A percentile compares a stretch with the other conserved stretches of the same genome.
phyloP scores from a whole-genome alignment of 2,113 vertebrate genomes.

The Engystomops pustulosus region DNA sequence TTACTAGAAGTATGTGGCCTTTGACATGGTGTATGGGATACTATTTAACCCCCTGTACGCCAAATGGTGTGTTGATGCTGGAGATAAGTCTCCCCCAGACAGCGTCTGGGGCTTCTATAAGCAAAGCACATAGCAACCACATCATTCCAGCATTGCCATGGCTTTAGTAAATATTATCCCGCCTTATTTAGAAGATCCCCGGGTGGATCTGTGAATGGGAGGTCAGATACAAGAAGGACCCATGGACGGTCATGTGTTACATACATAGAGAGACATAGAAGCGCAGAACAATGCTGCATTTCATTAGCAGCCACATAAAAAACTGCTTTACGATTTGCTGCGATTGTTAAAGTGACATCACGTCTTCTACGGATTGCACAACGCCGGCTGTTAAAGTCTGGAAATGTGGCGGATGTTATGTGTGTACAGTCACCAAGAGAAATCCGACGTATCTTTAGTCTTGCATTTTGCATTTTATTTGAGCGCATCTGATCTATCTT shows the following conservation, averaged over 20 bases:
- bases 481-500: too few relatives aligned
- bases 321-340: neutral
- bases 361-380: neutral
- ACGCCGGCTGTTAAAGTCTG: neutral
- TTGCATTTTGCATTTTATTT: too few relatives aligned
- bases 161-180: constrained; percentile 41
- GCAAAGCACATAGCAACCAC: neutral
- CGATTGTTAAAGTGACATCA: constrained; percentile 38
- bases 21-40: constrained; percentile 30
- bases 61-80: neutral
- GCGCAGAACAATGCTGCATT: constrained; percentile 16
- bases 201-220: neutral
- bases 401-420: neutral
- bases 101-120: neutral
- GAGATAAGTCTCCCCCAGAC: neutral
- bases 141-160: constrained; percentile 1
- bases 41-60: constrained; percentile 19
- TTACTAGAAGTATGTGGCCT: constrained; percentile 55
- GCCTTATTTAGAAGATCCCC: neutral
- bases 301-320: constrained; percentile 47
- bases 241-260: constrained; percentile 45
- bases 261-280: neutral
- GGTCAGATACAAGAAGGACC: neutral
- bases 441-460: too few relatives aligned
- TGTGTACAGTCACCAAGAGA: neutral